These are phyloP conservation scores for Cataglyphis altisquamis DNA, from an alignment of 2,888 invertebrate species.

Conservation along the genomic window DNA sequence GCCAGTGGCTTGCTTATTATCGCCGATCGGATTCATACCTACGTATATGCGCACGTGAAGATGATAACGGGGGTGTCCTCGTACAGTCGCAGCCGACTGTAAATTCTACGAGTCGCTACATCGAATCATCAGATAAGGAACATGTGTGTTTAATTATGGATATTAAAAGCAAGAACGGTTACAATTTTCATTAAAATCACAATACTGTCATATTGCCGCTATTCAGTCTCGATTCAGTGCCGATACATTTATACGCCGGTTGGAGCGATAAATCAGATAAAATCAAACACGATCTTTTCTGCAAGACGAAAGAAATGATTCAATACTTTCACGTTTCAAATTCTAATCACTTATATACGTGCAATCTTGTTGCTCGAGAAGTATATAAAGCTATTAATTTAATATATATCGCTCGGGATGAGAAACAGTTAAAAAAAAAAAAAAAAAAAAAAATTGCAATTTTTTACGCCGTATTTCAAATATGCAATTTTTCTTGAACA, in stretches of 20 bases:
- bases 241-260: constrained; percentile 2
- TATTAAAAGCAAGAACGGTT: constrained; percentile 31
- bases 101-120: constrained; percentile 41
- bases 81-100: constrained; percentile 13
- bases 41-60: constrained; percentile 72
- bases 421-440: not conserved
- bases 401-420: not conserved
- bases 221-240: not conserved
- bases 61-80: constrained; percentile 74
- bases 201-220: not conserved
- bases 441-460: not conserved
- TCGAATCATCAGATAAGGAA: constrained; percentile 45
- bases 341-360: not conserved
- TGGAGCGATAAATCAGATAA: constrained; percentile 31
- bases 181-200: not conserved
- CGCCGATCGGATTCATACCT: constrained; percentile 76
- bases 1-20: constrained; percentile 76
- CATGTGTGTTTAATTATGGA: constrained; percentile 31
- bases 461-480: not conserved
- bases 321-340: not conserved
- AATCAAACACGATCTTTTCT: not conserved
- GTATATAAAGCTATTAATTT: not conserved
- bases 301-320: not conserved
- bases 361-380: not conserved
- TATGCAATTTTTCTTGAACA: not conserved